Evolutionary conservation across 2,797 vertebrate genomes (phyloP), one percentile per base, ranked within the genome.

Genomic region (Aeoliscus strigatus): DNA sequence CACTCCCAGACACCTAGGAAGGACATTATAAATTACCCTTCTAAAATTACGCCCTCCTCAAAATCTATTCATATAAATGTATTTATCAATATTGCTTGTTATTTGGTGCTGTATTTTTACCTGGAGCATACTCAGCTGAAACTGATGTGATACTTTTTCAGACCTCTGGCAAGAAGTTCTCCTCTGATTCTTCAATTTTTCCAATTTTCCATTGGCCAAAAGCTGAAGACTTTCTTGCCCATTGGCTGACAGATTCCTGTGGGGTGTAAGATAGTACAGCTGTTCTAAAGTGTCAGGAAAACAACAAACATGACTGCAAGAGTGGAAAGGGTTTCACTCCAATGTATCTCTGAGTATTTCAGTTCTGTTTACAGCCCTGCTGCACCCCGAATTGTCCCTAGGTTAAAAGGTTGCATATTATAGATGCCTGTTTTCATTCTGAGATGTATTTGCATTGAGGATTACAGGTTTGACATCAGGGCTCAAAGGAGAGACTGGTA

Each of bases 121-220:
- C 92, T 94, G 92, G 35, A 94, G 88, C 71, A 96, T 93, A 32
- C 80, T 90, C 48, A 97, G 87, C 46, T 94, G 93, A 74, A 96
- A 97, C 51, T 90, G 92, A 61, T 88, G 87, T 18, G 75, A 65
- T 46, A 67, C 64, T 51, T 91, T 94, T 14, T 96, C 94, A 33
- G 88, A 49, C 15, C 82, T 88, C 45, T 89, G 90, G 72, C 84
- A 89, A 18, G 92, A 94, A 1, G 88, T 35, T 48, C 91, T 87
- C 71, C 91, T 90, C 51, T 91, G 93, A 60, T 53, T 37, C 54
- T 94, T 94, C 33, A 79, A 48, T 58, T 88, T 90, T 39, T 96
- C 92, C 12, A 84, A 73, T 76, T 92, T 94, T 27, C 89, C 88
- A 77, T 91, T 93, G 39, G 83, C 77, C 51, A 84, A 69, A 9